These are phyloP conservation scores for Astreopora myriophthalma DNA, from an alignment of 64 coral and sea anemone genomes.

Conservation along the genomic window DNA sequence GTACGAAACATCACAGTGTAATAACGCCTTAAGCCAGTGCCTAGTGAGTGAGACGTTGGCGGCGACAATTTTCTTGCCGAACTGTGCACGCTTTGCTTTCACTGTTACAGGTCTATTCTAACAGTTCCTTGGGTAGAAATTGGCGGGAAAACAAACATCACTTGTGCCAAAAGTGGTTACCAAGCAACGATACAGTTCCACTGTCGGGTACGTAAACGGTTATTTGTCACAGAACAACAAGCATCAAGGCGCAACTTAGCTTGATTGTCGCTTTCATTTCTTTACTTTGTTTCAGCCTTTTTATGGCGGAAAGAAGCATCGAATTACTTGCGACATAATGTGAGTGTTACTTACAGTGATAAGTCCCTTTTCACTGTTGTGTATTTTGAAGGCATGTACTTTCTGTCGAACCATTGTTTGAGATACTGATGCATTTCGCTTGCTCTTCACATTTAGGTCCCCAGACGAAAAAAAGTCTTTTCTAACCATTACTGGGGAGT, in stretches of 20 bases:
- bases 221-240: background rate
- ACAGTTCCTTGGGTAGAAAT: constrained; percentile 98
- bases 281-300: constrained; percentile 79
- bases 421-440: background rate
- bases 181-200: constrained; percentile 89
- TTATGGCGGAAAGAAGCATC: constrained; percentile 96
- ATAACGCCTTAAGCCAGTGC: no score
- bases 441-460: constrained; percentile 6
- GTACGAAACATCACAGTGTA: no score
- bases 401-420: background rate
- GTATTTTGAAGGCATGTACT: background rate
- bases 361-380: no score
- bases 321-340: constrained; percentile 81
- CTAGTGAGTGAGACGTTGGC: no score
- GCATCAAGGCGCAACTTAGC: background rate
- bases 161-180: constrained; percentile 89
- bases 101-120: constrained; percentile 77
- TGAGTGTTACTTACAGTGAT: no score
- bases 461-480: constrained; percentile 91
- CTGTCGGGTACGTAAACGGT: constrained; percentile 56
- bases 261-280: background rate
- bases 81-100: background rate
- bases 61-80: no score
- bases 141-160: constrained; percentile 82
- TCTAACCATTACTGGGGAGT: constrained; percentile 86